A percentile compares a stretch with the other conserved stretches of the same genome.
These are phyloP conservation scores for Drosophila quadrilineata DNA, from an alignment of 1,140 invertebrate species.

Conservation along the genomic window DNA sequence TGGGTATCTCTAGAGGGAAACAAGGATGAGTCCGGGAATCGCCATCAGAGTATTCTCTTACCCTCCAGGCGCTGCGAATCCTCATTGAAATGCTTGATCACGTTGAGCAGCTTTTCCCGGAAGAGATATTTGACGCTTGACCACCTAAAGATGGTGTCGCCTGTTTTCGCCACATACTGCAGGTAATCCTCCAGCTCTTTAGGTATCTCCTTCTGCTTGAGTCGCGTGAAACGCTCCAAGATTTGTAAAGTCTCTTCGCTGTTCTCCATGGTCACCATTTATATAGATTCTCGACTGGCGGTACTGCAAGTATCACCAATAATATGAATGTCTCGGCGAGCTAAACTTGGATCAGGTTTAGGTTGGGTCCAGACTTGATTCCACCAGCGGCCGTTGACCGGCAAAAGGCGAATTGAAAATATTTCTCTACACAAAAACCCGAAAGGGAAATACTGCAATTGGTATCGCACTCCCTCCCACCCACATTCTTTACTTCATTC, in stretches of 20 bases:
- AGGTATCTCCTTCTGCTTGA: slow-evolving; percentile 90
- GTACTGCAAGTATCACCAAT: slow-evolving; percentile 6
- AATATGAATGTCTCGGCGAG: too few relatives aligned
- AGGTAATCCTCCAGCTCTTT: slow-evolving; percentile 94
- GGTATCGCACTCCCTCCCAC: not conserved
- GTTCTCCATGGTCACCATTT: slow-evolving; percentile 87
- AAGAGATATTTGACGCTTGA: slow-evolving; percentile 92
- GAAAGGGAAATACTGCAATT: slow-evolving; percentile 36
- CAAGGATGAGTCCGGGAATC: not conserved
- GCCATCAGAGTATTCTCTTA: slow-evolving; percentile 16
- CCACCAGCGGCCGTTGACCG: not conserved
- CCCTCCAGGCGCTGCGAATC: slow-evolving; percentile 87
- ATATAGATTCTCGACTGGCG: slow-evolving; percentile 11
- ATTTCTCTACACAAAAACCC: slow-evolving; percentile 59
- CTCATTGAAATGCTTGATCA: slow-evolving; percentile 93
- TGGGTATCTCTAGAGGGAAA: slow-evolving; percentile 84
- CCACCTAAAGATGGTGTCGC: slow-evolving; percentile 97
- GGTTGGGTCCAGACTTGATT: too few relatives aligned
- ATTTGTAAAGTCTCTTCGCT: slow-evolving; percentile 91
- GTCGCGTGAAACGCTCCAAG: slow-evolving; percentile 92
- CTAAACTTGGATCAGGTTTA: too few relatives aligned
- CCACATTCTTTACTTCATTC: too few relatives aligned
- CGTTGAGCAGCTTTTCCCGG: slow-evolving; percentile 91
- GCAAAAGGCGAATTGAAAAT: slow-evolving; percentile 30
- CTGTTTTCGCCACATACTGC: slow-evolving; percentile 94